Base-by-base conservation (phyloP, 2,113 vertebrate genomes). In the Trichomycterus rosablanca region DNA sequence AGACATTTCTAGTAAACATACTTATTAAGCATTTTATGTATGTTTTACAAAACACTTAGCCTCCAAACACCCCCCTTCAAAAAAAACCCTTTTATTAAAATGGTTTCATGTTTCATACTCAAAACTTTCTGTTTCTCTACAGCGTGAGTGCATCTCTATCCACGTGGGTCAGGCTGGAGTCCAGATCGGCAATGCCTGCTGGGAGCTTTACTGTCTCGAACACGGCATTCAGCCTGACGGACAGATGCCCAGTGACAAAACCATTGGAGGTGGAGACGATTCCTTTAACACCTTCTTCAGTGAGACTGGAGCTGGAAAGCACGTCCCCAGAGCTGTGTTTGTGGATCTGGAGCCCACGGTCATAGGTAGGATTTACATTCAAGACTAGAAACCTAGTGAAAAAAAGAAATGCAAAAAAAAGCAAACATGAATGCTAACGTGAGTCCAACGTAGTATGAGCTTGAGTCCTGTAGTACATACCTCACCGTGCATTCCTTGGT, bases 271-370 rank as follows among this genome's bases (percentile, higher is more conserved):
- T 7, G 81, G 83, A 48, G 84, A 84, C 3, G 83, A 84, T 42
- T 84, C 82, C 10, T 86, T 77, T 61, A 84, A 84, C 75, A 85
- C 83, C 62, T 85, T 85, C 72, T 86, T 86, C 30, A 86, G 84
- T 26, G 84, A 86, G 75, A 84, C 84, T 2, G 84, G 84, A 54
- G 81, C 84, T 14, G 84, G 83, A 46, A 86, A 86, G 12, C 82
- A 84, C 2, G 84, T 86, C n/a, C 84, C 84, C 57, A 83, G 84
- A 5, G 84, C 84, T n/a, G 84, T 86, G 12, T 86, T 86, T 67
- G 84, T 86, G 3, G 84, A 86, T 30, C 75, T 86, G 74, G 82
- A 84, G 65, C 84, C 84, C 44, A 86, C 84, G 8, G 84, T 86
- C 34, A 86, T 86, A 0, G 84, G 84, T 86, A 80, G 39, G 62